These are phyloP conservation scores for Hypotaenidia philippensis DNA, from an alignment of 2,797 vertebrate species.

Conservation along the genomic window DNA sequence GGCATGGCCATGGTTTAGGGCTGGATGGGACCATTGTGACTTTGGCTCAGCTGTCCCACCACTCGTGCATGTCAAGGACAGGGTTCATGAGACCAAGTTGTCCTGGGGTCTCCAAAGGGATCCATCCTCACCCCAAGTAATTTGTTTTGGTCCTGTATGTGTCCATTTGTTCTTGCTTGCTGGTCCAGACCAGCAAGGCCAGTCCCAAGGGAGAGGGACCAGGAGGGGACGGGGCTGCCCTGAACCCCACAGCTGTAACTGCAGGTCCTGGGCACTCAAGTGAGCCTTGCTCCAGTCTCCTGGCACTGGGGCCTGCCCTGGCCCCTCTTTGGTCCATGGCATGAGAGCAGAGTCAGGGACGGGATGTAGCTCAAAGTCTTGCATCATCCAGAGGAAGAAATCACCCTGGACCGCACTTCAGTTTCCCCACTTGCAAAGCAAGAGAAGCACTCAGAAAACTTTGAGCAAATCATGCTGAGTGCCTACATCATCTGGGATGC, in stretches of 20 bases:
- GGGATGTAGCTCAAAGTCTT: not conserved
- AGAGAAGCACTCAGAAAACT: not conserved
- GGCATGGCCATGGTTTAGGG: not conserved
- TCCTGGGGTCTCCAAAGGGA: not conserved
- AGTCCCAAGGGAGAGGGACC: not conserved
- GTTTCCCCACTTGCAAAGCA: not conserved
- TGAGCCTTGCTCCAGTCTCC: not conserved
- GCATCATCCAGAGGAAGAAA: not conserved
- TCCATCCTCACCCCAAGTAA: not conserved
- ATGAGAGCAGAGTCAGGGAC: fast-evolving
- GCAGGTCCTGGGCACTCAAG: not conserved
- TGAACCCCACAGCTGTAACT: not conserved
- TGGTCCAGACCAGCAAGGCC: not conserved
- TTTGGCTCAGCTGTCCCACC: not conserved
- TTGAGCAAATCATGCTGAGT: not conserved
- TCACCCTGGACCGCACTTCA: not conserved
- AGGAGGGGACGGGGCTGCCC: not conserved
- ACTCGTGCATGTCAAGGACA: not conserved
- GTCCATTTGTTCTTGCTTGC: fast-evolving
- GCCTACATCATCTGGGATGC: not conserved
- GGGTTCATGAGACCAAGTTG: not conserved
- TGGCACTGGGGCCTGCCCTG: not conserved
- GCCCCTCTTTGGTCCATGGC: not conserved
- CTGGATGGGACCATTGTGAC: not conserved
- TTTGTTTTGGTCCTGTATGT: fast-evolving